phyloP scores from a whole-genome alignment of 2,888 invertebrate genomes.

The Lasioglossum villosulum region DNA sequence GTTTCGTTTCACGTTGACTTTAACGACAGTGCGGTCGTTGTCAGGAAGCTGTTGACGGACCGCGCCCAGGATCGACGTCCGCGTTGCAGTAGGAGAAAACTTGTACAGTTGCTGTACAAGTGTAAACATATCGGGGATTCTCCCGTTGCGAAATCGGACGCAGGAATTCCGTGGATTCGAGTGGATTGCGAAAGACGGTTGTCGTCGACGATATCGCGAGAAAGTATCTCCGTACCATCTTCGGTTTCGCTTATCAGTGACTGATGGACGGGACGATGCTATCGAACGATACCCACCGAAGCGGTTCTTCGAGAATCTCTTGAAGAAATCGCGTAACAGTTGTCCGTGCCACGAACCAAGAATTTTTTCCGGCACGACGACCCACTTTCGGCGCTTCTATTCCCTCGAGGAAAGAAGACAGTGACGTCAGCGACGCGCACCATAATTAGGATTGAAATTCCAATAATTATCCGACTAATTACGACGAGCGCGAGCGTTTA shows the following conservation, averaged over 20 bases:
- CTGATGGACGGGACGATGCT: constrained; percentile 4
- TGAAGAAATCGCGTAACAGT: background rate
- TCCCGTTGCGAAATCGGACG: constrained; percentile 44
- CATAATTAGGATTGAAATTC: constrained; percentile 40
- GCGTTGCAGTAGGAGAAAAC: constrained; percentile 50
- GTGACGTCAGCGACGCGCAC: constrained; percentile 25
- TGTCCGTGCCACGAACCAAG: background rate
- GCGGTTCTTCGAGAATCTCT: background rate
- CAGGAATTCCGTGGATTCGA: constrained; percentile 17
- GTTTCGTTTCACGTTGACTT: background rate
- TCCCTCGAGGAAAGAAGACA: background rate
- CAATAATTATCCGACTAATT: constrained; percentile 37
- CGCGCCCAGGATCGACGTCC: constrained; percentile 33
- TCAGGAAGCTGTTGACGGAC: constrained; percentile 45
- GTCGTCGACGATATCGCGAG: constrained; percentile 1
- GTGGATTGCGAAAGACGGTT: constrained; percentile 1
- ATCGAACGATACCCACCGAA: background rate
- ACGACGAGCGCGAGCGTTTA: constrained; percentile 13
- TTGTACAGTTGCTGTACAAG: constrained; percentile 40
- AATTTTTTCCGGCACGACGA: constrained; percentile 2
- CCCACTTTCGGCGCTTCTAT: constrained; percentile 26
- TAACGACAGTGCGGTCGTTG: background rate
- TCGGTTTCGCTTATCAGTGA: constrained; percentile 10
- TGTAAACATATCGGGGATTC: constrained; percentile 35
- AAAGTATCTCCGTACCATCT: background rate